Evolutionary conservation across 1,140 invertebrate species (phyloP), one percentile per base, ranked within the genome.

Genomic region (Monochamus saltuarius): DNA sequence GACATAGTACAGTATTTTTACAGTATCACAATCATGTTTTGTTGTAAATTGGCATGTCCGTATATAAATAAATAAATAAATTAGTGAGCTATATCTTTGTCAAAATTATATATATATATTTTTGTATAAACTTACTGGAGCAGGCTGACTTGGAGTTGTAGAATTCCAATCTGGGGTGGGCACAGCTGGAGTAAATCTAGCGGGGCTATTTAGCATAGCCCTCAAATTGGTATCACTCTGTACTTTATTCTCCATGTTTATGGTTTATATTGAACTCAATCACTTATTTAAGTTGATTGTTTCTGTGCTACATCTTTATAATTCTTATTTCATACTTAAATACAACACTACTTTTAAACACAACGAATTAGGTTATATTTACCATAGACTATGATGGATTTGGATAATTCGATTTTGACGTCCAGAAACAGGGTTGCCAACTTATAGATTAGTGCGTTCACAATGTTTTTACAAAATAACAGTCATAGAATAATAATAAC

Each of bases 91-190:
- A 17, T 46, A 46, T 8, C 10, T 46, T 14, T 2, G 43, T 16
- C 10, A 19, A 6, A 11, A 10, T 17, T 46, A 17, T n/a, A n/a
- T n/a, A n/a, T n/a, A n/a, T n/a, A n/a, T n/a, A n/a, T n/a, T n/a
- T n/a, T n/a, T n/a, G n/a, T n/a, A n/a, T n/a, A n/a, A n/a, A n/a
- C n/a, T n/a, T n/a, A n/a, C n/a, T n/a, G n/a, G 14, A 11, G n/a
- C 22, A 35, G 49, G n/a, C 6, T 13, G 49, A 8, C 29, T 36
- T 34, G 34, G 29, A 36, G 10, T n/a, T n/a, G n/a, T 35, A 34
- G 17, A 64, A 65, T 39, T 69, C 74, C 72, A 75, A 58, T 77
- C 72, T 37, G 75, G 74, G 7, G 62, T 63, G 16, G 75, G 72
- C 17, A 74, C 72, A 61, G 73, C 71, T 62, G 73, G 74, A 13